phyloP scores from a whole-genome alignment of 1,140 invertebrate genomes.

The Lepidostoma basale region DNA sequence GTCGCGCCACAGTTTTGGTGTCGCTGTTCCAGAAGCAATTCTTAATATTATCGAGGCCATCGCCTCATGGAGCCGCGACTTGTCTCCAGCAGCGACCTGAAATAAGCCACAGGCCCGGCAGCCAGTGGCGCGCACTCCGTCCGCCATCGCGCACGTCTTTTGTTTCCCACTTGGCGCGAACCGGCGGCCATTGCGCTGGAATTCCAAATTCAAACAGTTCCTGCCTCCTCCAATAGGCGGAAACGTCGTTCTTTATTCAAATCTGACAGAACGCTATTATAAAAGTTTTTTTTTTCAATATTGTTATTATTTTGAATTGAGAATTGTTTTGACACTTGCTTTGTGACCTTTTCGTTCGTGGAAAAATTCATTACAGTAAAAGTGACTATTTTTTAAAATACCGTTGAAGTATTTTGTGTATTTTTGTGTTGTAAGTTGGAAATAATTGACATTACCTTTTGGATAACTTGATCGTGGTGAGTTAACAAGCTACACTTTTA shows the following conservation, averaged over 20 bases:
- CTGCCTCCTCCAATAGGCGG: not conserved
- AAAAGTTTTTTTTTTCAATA: not conserved
- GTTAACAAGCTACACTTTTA: not conserved
- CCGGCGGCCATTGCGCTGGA: conserved; percentile 5
- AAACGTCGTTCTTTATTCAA: not conserved
- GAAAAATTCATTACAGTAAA: not conserved
- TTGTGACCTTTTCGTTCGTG: not conserved
- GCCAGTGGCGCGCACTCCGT: conserved; percentile 3
- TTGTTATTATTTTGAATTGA: too few relatives aligned
- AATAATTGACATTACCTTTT: not conserved
- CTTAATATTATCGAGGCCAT: conserved; percentile 27
- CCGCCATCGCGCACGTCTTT: conserved; percentile 17
- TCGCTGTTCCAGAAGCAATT: conserved; percentile 22
- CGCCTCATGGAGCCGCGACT: conserved; percentile 19
- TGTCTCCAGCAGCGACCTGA: conserved; percentile 7
- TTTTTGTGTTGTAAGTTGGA: conserved; percentile 5
- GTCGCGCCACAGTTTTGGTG: not conserved
- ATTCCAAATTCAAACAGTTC: conserved; percentile 1
- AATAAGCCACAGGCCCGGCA: not conserved
- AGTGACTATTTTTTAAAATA: not conserved
- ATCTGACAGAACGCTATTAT: not conserved
- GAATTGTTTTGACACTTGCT: conserved; percentile 4
- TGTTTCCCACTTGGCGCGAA: not conserved
- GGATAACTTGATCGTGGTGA: conserved; percentile 8
- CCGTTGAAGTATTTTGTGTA: not conserved